Evolutionary conservation across 2,113 vertebrate species (phyloP).

Genomic region (Eclectus roratus): DNA sequence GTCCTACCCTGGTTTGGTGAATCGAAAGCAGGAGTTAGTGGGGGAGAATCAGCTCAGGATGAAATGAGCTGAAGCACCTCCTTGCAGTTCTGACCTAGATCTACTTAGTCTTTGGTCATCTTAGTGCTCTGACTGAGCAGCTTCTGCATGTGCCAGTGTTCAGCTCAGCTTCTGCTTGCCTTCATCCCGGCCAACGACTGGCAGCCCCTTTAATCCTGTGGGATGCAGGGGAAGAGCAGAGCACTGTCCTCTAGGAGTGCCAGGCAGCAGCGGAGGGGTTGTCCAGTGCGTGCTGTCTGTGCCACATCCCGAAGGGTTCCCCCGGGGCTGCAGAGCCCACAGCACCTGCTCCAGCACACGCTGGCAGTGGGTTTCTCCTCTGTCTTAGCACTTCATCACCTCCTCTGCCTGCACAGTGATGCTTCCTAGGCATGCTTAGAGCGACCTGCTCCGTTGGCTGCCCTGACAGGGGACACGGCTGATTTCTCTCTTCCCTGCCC

Average conservation of each 20-base stretch:
- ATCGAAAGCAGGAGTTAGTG: not conserved
- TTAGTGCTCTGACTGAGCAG: not conserved
- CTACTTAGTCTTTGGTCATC: not conserved
- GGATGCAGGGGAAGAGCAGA: not conserved
- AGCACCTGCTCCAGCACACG: accelerated
- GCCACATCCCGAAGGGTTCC: not conserved
- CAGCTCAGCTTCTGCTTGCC: not conserved
- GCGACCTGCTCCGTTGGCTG: not conserved
- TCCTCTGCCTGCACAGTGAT: accelerated
- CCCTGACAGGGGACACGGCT: not conserved
- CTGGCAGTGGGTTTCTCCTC: accelerated
- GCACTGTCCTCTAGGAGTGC: not conserved
- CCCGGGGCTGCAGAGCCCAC: not conserved
- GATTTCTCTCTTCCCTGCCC: not conserved
- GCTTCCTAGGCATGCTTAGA: not conserved
- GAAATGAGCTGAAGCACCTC: not conserved
- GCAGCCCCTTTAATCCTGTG: not conserved
- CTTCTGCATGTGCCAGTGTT: not conserved
- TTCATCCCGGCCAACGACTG: accelerated
- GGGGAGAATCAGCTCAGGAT: not conserved
- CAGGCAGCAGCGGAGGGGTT: not conserved
- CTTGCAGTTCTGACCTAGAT: not conserved
- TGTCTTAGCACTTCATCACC: not conserved
- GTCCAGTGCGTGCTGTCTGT: not conserved
- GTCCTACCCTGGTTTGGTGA: not conserved